phyloP scores from a whole-genome alignment of 2,888 invertebrate genomes.

The Drepanosiphum platanoidis region DNA sequence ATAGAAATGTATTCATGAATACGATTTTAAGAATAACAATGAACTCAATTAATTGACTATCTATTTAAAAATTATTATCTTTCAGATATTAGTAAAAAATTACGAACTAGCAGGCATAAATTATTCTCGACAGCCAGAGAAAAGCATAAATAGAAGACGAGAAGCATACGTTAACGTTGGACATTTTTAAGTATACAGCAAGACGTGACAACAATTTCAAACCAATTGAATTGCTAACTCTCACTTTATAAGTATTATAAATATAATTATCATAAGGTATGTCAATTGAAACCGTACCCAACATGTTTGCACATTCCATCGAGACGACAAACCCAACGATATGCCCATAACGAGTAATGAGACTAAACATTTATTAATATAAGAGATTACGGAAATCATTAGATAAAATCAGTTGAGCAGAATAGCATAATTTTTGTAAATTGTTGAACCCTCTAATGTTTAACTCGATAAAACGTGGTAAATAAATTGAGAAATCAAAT shows the following conservation, averaged over 20 bases:
- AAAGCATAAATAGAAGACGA: background rate
- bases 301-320: background rate
- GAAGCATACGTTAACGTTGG: background rate
- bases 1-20: background rate
- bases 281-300: background rate
- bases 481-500: no score
- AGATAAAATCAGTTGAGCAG: background rate
- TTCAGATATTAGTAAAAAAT: background rate
- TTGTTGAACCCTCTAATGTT: no score
- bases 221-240: conserved; percentile 1
- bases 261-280: background rate
- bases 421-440: background rate
- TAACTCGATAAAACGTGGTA: background rate
- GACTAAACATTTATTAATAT: background rate
- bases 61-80: background rate
- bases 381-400: background rate
- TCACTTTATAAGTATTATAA: background rate
- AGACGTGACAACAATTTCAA: conserved; percentile 7
- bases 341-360: background rate
- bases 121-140: background rate
- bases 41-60: no score
- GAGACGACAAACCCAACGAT: background rate
- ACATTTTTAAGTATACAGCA: background rate
- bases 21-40: no score
- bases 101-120: background rate